Evolutionary conservation across 2,888 invertebrate genomes (phyloP).

Genomic region (Cheilosia vernalis): DNA sequence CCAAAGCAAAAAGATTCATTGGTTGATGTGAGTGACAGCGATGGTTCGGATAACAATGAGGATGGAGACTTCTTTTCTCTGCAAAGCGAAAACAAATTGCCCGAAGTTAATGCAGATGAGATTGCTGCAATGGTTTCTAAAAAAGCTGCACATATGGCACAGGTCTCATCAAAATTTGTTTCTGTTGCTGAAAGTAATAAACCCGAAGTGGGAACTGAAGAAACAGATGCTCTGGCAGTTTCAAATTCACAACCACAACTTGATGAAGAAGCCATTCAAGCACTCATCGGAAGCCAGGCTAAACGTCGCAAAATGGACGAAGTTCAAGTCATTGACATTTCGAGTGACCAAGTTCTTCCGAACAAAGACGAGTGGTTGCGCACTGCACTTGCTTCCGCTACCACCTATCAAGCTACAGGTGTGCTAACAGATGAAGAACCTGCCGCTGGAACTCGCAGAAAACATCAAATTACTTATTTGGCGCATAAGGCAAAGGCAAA

Average conservation of each 20-base stretch:
- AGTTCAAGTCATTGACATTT: slow-evolving; percentile 92
- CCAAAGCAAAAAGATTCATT: slow-evolving; percentile 77
- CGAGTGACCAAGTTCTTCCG: slow-evolving; percentile 91
- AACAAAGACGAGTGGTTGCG: slow-evolving; percentile 92
- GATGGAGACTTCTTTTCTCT: slow-evolving; percentile 82
- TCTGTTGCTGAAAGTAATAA: slow-evolving; percentile 28
- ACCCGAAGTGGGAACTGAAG: background rate
- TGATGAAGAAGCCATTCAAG: slow-evolving; percentile 84
- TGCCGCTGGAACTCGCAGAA: slow-evolving; percentile 89
- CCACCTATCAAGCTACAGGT: slow-evolving; percentile 83
- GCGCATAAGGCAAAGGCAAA: slow-evolving; percentile 96
- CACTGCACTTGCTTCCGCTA: slow-evolving; percentile 90
- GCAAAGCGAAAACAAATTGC: slow-evolving; percentile 83
- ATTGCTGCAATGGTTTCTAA: slow-evolving; percentile 81
- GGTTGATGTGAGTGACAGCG: slow-evolving; percentile 83
- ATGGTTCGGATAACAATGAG: slow-evolving; percentile 84
- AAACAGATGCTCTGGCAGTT: background rate
- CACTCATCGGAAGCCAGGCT: slow-evolving; percentile 88
- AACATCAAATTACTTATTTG: slow-evolving; percentile 98
- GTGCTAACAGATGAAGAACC: slow-evolving; percentile 83
- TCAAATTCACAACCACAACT: slow-evolving; percentile 76
- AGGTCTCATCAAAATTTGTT: slow-evolving; percentile 78
- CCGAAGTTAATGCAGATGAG: slow-evolving; percentile 84
- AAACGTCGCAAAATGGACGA: slow-evolving; percentile 84
- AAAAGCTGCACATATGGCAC: slow-evolving; percentile 81